phyloP scores from a whole-genome alignment of 2,797 vertebrate genomes.

The Hemitrygon akajei region DNA sequence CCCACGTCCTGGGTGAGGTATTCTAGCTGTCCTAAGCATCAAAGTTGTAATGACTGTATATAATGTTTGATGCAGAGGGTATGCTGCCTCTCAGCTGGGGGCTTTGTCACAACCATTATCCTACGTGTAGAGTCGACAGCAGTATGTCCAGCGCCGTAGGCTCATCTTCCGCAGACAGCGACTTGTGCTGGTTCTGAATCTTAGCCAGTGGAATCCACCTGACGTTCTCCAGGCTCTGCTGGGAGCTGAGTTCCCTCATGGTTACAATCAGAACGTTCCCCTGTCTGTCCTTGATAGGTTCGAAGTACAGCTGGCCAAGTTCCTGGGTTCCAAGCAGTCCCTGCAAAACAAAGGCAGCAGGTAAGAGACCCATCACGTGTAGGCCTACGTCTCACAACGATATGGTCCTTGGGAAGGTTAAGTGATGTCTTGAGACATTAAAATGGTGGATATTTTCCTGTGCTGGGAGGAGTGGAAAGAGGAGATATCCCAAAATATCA shows the following conservation, averaged over 20 bases:
- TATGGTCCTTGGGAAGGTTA: background rate
- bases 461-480: background rate
- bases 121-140: constrained; percentile 74
- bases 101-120: background rate
- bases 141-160: constrained; percentile 77
- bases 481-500: background rate
- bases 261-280: constrained; percentile 80
- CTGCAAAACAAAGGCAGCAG: constrained; percentile 47
- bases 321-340: constrained; percentile 78
- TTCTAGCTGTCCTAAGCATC: too few species aligned
- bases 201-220: constrained; percentile 76
- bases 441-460: background rate
- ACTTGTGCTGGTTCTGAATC: constrained; percentile 78
- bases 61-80: background rate
- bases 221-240: constrained; percentile 67
- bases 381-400: too few species aligned
- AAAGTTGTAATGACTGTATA: too few species aligned
- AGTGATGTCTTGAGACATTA: background rate
- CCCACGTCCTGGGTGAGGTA: too few species aligned
- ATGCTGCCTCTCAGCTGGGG: background rate
- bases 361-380: background rate
- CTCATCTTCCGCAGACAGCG: constrained; percentile 74
- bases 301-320: constrained; percentile 79
- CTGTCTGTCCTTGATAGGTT: constrained; percentile 82
- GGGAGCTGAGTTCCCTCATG: constrained; percentile 70